Percentiles rank a stretch among this genome's conserved stretches.
These are phyloP conservation scores for Pyrgus malvae DNA, from an alignment of 2,888 invertebrate species.

Conservation along the genomic window DNA sequence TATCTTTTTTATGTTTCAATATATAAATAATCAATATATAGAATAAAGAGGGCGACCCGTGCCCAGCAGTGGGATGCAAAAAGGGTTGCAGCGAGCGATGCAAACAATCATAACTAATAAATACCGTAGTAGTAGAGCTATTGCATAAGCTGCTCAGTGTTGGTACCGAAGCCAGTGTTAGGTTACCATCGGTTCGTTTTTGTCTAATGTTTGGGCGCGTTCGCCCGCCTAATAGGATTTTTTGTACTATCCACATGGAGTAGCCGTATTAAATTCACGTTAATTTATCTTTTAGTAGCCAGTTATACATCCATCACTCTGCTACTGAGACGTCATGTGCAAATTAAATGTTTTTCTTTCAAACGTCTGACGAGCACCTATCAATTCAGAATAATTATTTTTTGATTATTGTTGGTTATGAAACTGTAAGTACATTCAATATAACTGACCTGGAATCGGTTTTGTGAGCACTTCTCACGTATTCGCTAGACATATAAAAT, in stretches of 20 bases:
- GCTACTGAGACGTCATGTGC: conserved; percentile 41
- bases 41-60: too few relatives aligned
- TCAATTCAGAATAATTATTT: conserved; percentile 1
- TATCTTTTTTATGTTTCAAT: too few relatives aligned
- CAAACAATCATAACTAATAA: too few relatives aligned
- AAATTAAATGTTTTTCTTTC: conserved; percentile 31
- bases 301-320: conserved; percentile 54
- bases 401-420: conserved; percentile 1
- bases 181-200: conserved; percentile 52
- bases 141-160: conserved; percentile 39
- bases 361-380: conserved; percentile 16
- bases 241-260: conserved; percentile 52
- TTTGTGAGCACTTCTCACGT: too few relatives aligned
- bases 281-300: conserved; percentile 59
- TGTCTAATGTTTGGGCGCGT: conserved; percentile 63
- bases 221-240: conserved; percentile 70
- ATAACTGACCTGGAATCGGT: background rate
- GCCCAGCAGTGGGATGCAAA: too few relatives aligned
- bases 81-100: too few relatives aligned
- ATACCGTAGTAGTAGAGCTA: too few relatives aligned
- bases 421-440: background rate
- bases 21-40: too few relatives aligned
- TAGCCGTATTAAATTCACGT: conserved; percentile 65
- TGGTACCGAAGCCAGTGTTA: conserved; percentile 49
- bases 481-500: too few relatives aligned